These are phyloP conservation scores for Discoglossus pictus DNA, from an alignment of 2,797 vertebrate species.

Conservation along the genomic window DNA sequence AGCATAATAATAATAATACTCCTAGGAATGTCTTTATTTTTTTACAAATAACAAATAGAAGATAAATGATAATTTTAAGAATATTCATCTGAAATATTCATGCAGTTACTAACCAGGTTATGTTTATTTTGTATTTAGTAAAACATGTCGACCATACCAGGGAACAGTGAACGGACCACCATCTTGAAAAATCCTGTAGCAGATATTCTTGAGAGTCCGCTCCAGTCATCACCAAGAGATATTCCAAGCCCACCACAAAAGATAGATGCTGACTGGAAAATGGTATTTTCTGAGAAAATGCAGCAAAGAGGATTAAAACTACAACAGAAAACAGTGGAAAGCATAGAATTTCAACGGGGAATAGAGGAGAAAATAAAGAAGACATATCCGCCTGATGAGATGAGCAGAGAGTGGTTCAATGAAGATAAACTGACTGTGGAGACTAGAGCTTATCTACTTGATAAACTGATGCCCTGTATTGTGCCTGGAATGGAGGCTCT, in stretches of 20 bases:
- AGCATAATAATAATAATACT: too few relatives aligned
- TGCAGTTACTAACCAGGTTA: slow-evolving; percentile 13
- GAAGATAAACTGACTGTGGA: slow-evolving; percentile 57
- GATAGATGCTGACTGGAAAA: slow-evolving; percentile 56
- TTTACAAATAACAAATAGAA: too few relatives aligned
- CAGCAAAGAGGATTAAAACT: slow-evolving; percentile 63
- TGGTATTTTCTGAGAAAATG: slow-evolving; percentile 60
- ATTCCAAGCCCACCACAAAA: background rate
- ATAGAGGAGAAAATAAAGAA: slow-evolving; percentile 55
- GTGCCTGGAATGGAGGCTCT: slow-evolving; percentile 65
- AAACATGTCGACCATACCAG: slow-evolving; percentile 48
- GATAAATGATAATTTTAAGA: too few relatives aligned
- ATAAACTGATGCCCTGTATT: slow-evolving; percentile 72
- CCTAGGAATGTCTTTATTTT: too few relatives aligned
- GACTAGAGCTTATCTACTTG: slow-evolving; percentile 66
- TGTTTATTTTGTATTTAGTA: slow-evolving; percentile 35
- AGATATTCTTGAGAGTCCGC: background rate
- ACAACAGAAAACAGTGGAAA: slow-evolving; percentile 60
- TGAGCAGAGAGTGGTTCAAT: slow-evolving; percentile 69
- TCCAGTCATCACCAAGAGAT: background rate
- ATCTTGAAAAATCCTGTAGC: background rate
- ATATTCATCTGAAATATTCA: slow-evolving; percentile 48
- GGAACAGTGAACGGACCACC: background rate
- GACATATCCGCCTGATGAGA: slow-evolving; percentile 55
- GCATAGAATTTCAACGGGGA: slow-evolving; percentile 52